Percentiles rank a stretch among this genome's conserved stretches.
Evolutionary conservation across 2,888 invertebrate genomes (phyloP).

Genomic region (Apantesis nais): DNA sequence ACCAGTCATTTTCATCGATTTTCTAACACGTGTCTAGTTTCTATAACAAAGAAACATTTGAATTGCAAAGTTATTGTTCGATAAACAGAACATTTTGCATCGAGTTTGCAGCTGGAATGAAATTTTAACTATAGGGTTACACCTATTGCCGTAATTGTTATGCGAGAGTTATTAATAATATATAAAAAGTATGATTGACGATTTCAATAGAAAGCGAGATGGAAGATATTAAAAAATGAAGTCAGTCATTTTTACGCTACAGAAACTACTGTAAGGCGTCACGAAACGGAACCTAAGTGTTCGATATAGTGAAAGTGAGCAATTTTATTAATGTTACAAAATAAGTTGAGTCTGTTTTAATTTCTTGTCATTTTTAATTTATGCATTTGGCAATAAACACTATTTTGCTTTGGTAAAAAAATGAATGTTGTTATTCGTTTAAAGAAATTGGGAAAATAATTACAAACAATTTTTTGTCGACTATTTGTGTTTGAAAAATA

Average conservation of each 20-base stretch:
- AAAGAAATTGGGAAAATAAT: constrained; percentile 43
- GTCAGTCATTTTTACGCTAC: constrained; percentile 64
- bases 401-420: constrained; percentile 22
- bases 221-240: constrained; percentile 55
- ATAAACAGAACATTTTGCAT: constrained; percentile 48
- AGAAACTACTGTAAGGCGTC: constrained; percentile 60
- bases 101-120: constrained; percentile 30
- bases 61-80: constrained; percentile 54
- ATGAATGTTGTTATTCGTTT: constrained; percentile 12
- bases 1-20: constrained; percentile 66
- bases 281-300: constrained; percentile 75
- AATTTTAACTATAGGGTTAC: constrained; percentile 24
- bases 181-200: constrained; percentile 55
- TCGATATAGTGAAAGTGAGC: constrained; percentile 76
- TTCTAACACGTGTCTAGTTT: constrained; percentile 64
- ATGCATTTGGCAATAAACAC: constrained; percentile 39
- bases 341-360: constrained; percentile 52
- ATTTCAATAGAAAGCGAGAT: constrained; percentile 70
- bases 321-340: constrained; percentile 68
- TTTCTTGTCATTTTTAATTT: constrained; percentile 47
- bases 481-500: constrained; percentile 37
- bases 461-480: constrained; percentile 51
- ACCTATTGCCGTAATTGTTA: constrained; percentile 14
- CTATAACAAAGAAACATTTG: constrained; percentile 55
- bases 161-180: constrained; percentile 38